Evolutionary conservation across 2,888 invertebrate genomes (phyloP).

Genomic region (Eupithecia inturbata): DNA sequence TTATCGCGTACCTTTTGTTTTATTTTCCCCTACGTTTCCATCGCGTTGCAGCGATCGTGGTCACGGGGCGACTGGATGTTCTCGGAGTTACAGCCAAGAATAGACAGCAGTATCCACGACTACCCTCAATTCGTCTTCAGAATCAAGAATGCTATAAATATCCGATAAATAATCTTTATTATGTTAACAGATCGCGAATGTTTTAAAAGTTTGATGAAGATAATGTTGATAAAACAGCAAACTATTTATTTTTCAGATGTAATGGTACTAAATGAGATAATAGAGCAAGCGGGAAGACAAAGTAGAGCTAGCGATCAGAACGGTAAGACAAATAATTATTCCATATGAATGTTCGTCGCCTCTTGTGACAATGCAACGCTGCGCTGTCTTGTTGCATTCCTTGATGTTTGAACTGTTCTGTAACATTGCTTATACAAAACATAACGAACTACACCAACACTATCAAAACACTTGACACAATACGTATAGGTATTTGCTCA

Average conservation of each 20-base stretch:
- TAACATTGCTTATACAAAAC: slow-evolving; percentile 40
- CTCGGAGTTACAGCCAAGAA: too few species aligned
- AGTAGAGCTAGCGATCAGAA: slow-evolving; percentile 94
- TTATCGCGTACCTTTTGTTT: too few species aligned
- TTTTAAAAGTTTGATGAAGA: too few species aligned
- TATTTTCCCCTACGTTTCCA: too few species aligned
- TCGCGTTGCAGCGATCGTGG: too few species aligned
- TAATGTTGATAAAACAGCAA: slow-evolving; percentile 7
- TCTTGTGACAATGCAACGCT: slow-evolving; percentile 54
- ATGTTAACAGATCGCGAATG: too few species aligned
- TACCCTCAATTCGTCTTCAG: too few species aligned
- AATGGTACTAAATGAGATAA: slow-evolving; percentile 98
- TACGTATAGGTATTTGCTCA: slow-evolving; percentile 78
- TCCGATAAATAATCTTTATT: too few species aligned
- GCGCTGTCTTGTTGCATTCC: slow-evolving; percentile 59
- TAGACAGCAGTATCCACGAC: too few species aligned
- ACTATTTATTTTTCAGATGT: slow-evolving; percentile 88
- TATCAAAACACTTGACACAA: slow-evolving; percentile 55
- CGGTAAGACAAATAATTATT: slow-evolving; percentile 85
- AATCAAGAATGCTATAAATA: too few species aligned
- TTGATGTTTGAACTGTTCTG: slow-evolving; percentile 51
- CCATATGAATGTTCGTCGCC: slow-evolving; percentile 52
- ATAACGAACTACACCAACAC: slow-evolving; percentile 46
- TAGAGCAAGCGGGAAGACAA: slow-evolving; percentile 96
- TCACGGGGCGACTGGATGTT: too few species aligned